A percentile compares a stretch with the other conserved stretches of the same genome.
Evolutionary conservation across 2,888 invertebrate species (phyloP).

Genomic region (Eledona agricola): DNA sequence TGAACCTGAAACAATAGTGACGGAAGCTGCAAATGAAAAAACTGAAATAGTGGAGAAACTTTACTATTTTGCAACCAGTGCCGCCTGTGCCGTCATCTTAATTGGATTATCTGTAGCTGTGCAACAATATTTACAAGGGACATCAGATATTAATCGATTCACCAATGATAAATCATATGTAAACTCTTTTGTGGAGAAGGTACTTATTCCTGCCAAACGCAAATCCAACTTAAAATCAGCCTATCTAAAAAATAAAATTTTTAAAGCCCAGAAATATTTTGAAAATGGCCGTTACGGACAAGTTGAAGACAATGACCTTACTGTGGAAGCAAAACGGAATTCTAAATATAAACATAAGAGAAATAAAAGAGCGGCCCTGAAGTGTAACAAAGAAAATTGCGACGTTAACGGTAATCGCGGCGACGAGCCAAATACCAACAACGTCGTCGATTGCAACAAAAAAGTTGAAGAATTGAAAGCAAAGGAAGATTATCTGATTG

Average conservation of each 20-base stretch:
- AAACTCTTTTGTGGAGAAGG: conserved; percentile 3
- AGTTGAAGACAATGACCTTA: conserved; percentile 25
- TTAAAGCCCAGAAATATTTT: conserved; percentile 11
- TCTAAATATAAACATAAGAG: conserved; percentile 21
- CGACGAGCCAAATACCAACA: no score
- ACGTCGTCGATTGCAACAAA: conserved; percentile 18
- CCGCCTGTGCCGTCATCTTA: conserved; percentile 14
- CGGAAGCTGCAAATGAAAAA: conserved; percentile 1
- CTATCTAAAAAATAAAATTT: conserved; percentile 11
- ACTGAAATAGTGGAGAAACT: background rate
- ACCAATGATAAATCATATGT: conserved; percentile 3
- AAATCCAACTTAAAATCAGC: background rate
- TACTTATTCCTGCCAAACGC: conserved; percentile 1
- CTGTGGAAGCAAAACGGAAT: conserved; percentile 8
- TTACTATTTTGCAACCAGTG: conserved; percentile 14
- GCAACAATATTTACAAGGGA: conserved; percentile 13
- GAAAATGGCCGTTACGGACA: no score
- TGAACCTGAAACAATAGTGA: background rate
- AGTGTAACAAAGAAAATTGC: conserved; percentile 18
- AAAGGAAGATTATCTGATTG: conserved; percentile 32
- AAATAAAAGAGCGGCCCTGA: conserved; percentile 14
- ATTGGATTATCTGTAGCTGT: conserved; percentile 15
- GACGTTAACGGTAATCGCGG: conserved; percentile 3
- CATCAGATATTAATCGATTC: conserved; percentile 13
- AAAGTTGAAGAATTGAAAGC: conserved; percentile 34